Conservation (phyloP, 92 coral and sea anemone genomes). For the Siderastrea siderea region DNA sequence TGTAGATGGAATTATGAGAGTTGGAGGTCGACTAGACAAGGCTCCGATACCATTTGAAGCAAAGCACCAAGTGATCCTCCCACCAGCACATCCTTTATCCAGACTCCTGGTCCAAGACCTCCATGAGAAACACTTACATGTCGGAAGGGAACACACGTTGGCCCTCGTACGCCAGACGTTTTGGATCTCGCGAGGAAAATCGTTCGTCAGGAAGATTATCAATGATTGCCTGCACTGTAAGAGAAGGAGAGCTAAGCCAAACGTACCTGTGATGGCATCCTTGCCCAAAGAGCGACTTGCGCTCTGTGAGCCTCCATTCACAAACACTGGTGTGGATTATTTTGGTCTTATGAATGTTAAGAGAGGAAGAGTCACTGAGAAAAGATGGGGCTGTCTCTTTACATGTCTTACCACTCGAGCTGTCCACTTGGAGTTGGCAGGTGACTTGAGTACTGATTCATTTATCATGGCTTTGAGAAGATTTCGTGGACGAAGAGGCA, state of each 20-base stretch:
- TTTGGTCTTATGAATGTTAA: constrained; percentile 49
- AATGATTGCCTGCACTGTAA: no score
- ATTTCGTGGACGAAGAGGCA: constrained; percentile 26
- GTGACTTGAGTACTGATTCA: constrained; percentile 49
- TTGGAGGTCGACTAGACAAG: constrained; percentile 26
- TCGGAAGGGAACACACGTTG: constrained; percentile 25
- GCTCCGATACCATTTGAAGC: constrained; percentile 6
- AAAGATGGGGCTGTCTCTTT: constrained; percentile 61
- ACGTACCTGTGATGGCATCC: no score
- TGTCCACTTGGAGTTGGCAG: constrained; percentile 58
- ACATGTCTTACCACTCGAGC: constrained; percentile 58
- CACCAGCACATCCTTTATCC: constrained; percentile 17
- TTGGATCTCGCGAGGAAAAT: constrained; percentile 18
- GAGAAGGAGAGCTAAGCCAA: no score
- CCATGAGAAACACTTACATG: constrained; percentile 22
- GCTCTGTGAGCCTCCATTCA: no score
- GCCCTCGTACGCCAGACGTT: constrained; percentile 37
- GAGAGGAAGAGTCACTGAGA: constrained; percentile 46
- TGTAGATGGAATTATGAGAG: neutral
- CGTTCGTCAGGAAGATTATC: no score
- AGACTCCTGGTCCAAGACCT: constrained; percentile 21
- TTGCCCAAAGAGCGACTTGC: no score
- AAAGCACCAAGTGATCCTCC: constrained; percentile 35
- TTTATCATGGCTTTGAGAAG: constrained; percentile 53
- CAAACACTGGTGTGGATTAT: no score